Conservation (phyloP, 2,797 vertebrate species). For the Rhynchonycteris naso region DNA sequence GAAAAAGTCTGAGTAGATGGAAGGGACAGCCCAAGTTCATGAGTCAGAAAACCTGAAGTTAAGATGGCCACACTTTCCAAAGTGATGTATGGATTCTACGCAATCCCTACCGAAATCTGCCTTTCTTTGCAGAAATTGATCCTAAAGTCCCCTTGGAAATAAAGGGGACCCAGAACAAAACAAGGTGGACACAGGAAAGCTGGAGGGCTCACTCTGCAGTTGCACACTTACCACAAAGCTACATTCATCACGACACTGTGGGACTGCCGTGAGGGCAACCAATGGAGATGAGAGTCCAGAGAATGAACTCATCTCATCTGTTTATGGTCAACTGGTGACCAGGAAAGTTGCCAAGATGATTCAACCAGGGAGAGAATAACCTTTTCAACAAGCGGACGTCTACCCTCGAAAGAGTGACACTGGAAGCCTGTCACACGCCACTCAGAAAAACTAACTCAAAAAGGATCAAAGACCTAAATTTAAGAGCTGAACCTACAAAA, state of each 20-base stretch:
- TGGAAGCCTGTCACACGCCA: background rate
- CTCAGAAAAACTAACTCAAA: background rate
- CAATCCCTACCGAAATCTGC: background rate
- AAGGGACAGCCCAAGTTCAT: background rate
- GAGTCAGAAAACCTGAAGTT: background rate
- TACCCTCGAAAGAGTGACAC: background rate
- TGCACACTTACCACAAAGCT: background rate
- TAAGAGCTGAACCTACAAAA: background rate
- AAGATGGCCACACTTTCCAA: no score
- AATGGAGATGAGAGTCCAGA: background rate
- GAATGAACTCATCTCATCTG: no score
- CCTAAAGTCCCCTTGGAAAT: background rate
- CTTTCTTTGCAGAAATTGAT: background rate
- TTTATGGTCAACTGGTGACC: fast-evolving
- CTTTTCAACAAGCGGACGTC: background rate
- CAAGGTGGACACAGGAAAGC: background rate
- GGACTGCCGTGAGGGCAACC: fast-evolving
- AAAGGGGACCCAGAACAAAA: background rate
- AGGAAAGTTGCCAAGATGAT: fast-evolving
- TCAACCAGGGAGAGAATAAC: fast-evolving
- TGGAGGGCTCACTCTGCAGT: background rate
- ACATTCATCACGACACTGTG: fast-evolving
- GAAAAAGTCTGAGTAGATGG: no score
- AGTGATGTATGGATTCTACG: background rate
- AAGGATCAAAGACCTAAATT: background rate